These are phyloP conservation scores for Hyperoodon ampullatus DNA, from an alignment of 2,113 vertebrate species.

Conservation along the genomic window DNA sequence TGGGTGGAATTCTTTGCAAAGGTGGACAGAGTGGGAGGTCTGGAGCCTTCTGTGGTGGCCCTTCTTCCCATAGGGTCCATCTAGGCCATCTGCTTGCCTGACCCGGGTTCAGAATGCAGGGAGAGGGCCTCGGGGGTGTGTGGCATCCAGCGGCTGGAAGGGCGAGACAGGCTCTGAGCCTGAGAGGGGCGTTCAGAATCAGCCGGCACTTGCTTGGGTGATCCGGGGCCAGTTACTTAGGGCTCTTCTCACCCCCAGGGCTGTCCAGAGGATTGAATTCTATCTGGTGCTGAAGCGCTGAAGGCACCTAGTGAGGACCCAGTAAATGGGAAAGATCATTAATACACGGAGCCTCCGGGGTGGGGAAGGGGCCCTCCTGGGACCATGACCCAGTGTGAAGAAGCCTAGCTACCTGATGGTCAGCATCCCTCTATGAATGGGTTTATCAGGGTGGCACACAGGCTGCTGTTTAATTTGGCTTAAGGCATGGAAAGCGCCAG, in stretches of 20 bases:
- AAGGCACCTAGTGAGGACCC: background rate
- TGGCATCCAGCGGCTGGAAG: accelerated
- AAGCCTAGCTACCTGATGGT: accelerated
- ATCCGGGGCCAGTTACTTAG: accelerated
- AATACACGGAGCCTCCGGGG: background rate
- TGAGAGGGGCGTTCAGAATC: accelerated
- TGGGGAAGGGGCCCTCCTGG: no score
- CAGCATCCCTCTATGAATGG: accelerated
- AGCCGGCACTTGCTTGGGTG: background rate
- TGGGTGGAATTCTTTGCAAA: background rate
- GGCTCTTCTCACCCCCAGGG: background rate
- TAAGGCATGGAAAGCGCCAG: accelerated
- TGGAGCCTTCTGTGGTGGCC: background rate
- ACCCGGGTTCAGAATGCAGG: background rate
- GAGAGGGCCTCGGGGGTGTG: accelerated
- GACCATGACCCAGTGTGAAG: accelerated
- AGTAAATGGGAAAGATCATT: accelerated
- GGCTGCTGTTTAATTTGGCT: accelerated
- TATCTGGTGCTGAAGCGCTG: accelerated
- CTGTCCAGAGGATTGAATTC: no score
- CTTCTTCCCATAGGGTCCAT: accelerated
- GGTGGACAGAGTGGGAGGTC: background rate
- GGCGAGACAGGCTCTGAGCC: background rate
- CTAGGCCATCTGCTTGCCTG: background rate
- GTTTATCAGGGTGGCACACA: accelerated